These are phyloP conservation scores for Callinectes sapidus DNA, from an alignment of 2,888 invertebrate genomes.

Conservation along the genomic window DNA sequence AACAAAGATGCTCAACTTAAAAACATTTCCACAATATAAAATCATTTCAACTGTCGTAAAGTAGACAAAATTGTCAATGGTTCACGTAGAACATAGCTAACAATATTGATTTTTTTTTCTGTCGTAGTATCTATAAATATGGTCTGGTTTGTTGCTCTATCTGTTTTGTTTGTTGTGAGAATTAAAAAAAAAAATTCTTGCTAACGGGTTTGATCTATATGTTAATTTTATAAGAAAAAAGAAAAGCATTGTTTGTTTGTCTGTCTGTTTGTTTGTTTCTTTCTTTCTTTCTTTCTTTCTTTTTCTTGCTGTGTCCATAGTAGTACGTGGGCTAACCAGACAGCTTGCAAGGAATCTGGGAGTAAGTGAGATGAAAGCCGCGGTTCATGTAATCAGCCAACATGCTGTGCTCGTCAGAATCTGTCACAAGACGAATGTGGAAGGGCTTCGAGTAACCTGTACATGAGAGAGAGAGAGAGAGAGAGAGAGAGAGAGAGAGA, in stretches of 20 bases:
- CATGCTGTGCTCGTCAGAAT: constrained; percentile 67
- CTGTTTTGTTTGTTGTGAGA: not conserved
- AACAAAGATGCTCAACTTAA: not conserved
- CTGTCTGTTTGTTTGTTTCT: too few relatives aligned
- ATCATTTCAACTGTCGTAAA: not conserved
- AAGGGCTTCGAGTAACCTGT: constrained; percentile 70
- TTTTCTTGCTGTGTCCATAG: not conserved
- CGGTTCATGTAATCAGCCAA: constrained; percentile 73
- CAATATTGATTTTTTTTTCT: not conserved
- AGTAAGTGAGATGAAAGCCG: constrained; percentile 74
- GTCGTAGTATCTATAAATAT: not conserved
- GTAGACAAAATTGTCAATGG: not conserved
- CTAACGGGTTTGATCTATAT: not conserved
- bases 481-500: not conserved
- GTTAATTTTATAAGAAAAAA: not conserved
- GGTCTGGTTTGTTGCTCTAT: not conserved
- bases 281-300: not conserved
- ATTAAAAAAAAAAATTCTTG: not conserved
- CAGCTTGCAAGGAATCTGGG: constrained; percentile 74
- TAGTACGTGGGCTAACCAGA: constrained; percentile 43
- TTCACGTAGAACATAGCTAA: not conserved
- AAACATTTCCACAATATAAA: not conserved
- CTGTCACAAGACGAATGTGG: constrained; percentile 67
- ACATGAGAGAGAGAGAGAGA: not conserved
- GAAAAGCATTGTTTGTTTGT: not conserved